Conservation (phyloP, 2,797 vertebrate genomes). For the Limosa lapponica region DNA sequence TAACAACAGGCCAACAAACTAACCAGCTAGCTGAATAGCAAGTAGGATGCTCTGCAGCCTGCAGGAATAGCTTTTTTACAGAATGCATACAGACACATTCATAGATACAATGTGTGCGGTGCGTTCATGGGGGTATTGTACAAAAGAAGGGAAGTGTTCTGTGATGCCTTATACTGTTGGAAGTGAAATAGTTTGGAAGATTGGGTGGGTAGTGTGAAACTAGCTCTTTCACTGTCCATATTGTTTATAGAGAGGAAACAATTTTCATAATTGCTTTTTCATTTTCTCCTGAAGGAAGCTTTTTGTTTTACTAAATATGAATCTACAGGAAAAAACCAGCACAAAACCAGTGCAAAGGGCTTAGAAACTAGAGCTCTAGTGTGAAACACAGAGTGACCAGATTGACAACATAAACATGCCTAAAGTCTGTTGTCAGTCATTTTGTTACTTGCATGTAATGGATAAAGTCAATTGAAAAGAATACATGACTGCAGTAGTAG, state of each 20-base stretch:
- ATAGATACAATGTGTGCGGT: not conserved
- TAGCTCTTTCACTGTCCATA: not conserved
- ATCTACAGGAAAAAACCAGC: not conserved
- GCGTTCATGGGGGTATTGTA: not conserved
- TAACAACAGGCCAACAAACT: not conserved
- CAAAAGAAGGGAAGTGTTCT: not conserved
- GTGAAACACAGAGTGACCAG: not conserved
- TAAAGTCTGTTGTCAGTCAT: not conserved
- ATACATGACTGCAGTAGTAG: not conserved
- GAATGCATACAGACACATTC: not conserved
- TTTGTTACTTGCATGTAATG: not conserved
- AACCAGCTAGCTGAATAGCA: slow-evolving; percentile 16
- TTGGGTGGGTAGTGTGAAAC: not conserved
- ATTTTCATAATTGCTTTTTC: not conserved
- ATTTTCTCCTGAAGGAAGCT: not conserved
- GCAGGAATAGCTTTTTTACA: not conserved
- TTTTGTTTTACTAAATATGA: not conserved
- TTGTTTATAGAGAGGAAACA: not conserved
- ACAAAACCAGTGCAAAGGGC: not conserved
- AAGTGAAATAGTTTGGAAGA: not conserved
- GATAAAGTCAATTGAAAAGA: not conserved
- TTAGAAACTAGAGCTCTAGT: not conserved
- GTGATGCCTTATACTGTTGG: not conserved
- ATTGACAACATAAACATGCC: not conserved
- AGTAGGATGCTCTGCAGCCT: not conserved